These are phyloP conservation scores for Scaptomyza montana DNA, from an alignment of 1,140 invertebrate species.

Conservation along the genomic window DNA sequence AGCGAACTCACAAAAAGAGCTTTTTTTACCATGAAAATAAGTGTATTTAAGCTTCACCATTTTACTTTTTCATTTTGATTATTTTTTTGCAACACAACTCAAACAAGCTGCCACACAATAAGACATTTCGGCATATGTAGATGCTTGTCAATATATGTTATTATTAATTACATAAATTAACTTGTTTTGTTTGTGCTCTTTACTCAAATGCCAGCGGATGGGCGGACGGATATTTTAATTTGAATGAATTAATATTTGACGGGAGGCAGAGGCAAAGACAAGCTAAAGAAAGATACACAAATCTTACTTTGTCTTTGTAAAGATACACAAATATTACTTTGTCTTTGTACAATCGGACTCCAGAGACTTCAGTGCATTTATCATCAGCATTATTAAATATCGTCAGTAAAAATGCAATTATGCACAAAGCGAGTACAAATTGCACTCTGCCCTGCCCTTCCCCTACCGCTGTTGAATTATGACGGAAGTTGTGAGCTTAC, in stretches of 20 bases:
- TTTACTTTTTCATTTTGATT: background rate
- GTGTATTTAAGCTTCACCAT: constrained; percentile 5
- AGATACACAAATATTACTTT: constrained; percentile 16
- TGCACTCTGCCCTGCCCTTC: background rate
- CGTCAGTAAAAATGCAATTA: constrained; percentile 55
- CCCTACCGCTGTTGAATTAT: constrained; percentile 39
- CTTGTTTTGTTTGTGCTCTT: constrained; percentile 30
- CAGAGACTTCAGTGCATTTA: constrained; percentile 11
- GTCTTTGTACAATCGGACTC: background rate
- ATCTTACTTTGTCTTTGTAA: background rate
- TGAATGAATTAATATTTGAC: constrained; percentile 35
- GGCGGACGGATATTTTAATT: constrained; percentile 22
- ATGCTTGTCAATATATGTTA: constrained; percentile 46
- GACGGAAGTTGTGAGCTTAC: constrained; percentile 66
- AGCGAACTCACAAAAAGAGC: no score
- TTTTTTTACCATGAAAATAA: background rate
- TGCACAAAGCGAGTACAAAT: constrained; percentile 55
- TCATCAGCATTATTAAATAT: background rate
- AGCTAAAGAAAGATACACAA: constrained; percentile 31
- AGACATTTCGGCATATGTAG: constrained; percentile 41
- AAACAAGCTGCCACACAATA: constrained; percentile 50
- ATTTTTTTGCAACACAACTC: constrained; percentile 28
- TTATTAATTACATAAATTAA: constrained; percentile 53
- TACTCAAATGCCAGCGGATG: constrained; percentile 13
- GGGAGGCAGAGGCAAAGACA: constrained; percentile 55